Evolutionary conservation across 2,113 vertebrate species (phyloP).

Genomic region (Aviceda subcristata): DNA sequence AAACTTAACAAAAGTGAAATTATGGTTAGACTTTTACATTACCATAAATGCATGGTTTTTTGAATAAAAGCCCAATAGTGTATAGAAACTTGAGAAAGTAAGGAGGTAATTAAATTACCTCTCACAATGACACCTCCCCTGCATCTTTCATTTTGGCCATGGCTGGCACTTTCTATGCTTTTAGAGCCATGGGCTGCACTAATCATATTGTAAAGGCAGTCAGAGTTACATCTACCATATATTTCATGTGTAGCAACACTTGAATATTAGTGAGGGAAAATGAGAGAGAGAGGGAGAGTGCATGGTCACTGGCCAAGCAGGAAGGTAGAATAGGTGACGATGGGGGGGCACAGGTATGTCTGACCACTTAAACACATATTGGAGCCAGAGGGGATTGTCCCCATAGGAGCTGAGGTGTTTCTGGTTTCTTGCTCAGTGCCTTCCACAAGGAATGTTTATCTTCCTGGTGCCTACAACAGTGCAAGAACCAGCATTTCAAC

Average conservation of each 20-base stretch:
- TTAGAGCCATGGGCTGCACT: neutral
- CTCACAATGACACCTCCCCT: neutral
- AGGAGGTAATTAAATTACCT: neutral
- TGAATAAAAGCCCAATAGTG: neutral
- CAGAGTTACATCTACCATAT: neutral
- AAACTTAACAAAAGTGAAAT: neutral
- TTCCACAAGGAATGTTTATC: neutral
- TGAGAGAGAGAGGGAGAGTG: neutral
- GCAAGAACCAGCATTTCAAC: neutral
- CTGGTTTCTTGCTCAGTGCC: neutral
- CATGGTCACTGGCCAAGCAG: no score
- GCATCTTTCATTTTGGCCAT: neutral
- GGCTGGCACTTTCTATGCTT: neutral
- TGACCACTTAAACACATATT: neutral
- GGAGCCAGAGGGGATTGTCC: neutral
- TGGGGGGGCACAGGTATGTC: rapidly evolving
- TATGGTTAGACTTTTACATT: neutral
- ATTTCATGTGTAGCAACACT: neutral
- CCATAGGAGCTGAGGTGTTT: neutral
- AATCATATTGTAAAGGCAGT: neutral
- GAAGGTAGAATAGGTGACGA: neutral
- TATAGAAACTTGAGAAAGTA: neutral
- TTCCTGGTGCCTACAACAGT: neutral
- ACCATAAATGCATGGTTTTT: neutral
- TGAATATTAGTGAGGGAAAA: neutral